phyloP scores from a whole-genome alignment of 2,113 vertebrate species.

The Cavia aperea region DNA sequence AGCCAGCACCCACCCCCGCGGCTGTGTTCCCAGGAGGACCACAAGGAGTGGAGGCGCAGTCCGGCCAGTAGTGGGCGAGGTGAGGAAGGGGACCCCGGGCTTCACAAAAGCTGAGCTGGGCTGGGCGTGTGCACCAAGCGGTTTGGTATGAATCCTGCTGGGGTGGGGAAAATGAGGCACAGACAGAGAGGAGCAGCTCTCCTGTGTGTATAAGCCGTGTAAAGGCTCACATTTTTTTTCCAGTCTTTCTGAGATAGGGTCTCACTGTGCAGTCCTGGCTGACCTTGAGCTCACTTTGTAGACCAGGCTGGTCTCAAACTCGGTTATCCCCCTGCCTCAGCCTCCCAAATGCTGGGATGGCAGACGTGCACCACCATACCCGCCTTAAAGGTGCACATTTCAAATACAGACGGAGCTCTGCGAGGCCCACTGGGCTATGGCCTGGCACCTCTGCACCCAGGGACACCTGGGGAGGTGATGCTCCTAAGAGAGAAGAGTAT shows the following conservation, averaged over 20 bases:
- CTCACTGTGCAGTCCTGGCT: no score
- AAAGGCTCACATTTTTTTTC: slow-evolving; percentile 14
- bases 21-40: slow-evolving; percentile 30
- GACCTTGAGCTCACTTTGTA: no score
- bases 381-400: slow-evolving; percentile 24
- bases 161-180: slow-evolving; percentile 40
- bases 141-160: slow-evolving; percentile 29
- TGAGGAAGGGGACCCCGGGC: not conserved
- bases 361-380: no score
- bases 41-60: not conserved
- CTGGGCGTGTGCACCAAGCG: not conserved
- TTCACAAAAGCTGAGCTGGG: not conserved
- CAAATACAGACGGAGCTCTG: slow-evolving; percentile 34
- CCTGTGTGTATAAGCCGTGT: not conserved
- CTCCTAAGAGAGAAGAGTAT: not conserved
- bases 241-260: no score
- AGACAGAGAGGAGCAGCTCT: not conserved
- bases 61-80: not conserved
- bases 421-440: not conserved
- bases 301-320: no score
- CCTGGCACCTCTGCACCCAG: slow-evolving; percentile 25
- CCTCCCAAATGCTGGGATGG: no score
- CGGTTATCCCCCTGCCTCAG: no score
- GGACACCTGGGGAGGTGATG: not conserved
- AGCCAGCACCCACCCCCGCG: slow-evolving; percentile 53